Evolutionary conservation across 1,140 invertebrate genomes (phyloP), one percentile per base, ranked within the genome.

Genomic region (Leptoteleia sp.): DNA sequence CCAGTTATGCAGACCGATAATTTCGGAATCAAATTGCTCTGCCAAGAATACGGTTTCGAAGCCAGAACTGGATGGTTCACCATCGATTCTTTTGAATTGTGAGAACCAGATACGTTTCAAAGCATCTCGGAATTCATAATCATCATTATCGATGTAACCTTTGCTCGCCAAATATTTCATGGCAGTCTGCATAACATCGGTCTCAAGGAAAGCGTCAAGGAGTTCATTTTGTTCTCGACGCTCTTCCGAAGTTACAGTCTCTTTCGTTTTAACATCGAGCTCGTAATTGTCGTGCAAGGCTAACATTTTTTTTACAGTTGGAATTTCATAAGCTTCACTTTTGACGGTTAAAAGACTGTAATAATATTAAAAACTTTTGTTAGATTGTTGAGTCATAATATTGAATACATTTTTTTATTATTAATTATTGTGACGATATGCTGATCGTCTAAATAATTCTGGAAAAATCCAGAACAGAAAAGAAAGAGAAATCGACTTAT

Each of bases 1-100:
- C 92, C 92, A 93, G 78, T 92, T 91, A 76, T 93, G 92, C 45
- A 93, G 84, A 3, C 92, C 92, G 52, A 89, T 90, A 11, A 93
- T 90, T 62, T 91, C 89, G 0, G 87, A 86, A 11, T 89, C 89
- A 38, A 92, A 90, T 35, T 91, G 85, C 79, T 93, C 92, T 15
- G 92, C 92, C 0, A 93, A 75, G 70, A 92, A 93, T 1, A 92
- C 87, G 12, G 92, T 92, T 68, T 93, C 92, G 68, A 93, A 92
- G 1, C 92, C 91, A 43, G 90, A 91, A 55, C 91, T 92, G 0
- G 91, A 90, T 0, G 89, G 76, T 16, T 89, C 87, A 1, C 88
- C 87, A 9, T 89, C 88, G 33, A 89, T 88, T 38, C 92, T 83
- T n/a, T 91, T 87, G 77, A 92, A 93, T 43, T 91, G 84, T 0